Evolutionary conservation across 35 echinoderm and acorn worm genomes (phyloP), one percentile per base, ranked within the genome.

Genomic region (Anneissia japonica): DNA sequence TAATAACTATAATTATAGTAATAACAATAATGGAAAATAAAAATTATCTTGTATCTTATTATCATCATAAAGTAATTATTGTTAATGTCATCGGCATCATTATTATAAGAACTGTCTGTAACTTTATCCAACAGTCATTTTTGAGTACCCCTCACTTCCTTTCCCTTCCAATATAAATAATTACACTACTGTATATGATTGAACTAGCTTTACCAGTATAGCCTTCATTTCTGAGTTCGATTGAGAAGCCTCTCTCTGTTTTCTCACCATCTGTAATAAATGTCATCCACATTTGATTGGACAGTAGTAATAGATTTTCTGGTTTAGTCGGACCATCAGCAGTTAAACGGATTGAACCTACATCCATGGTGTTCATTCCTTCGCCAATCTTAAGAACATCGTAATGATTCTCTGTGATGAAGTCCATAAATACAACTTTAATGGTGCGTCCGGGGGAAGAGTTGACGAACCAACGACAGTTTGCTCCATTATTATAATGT

Each of bases 391-490:
- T 73, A 31, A 99, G 76, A 35, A 79, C 38, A 75, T 99, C 96
- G 32, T 94, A 91, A 26, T 56, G 77, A 21, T 90, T 90, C 45
- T 99, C 96, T 13, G 92, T 94, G 72, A 94, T 41, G 77, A 92
- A 99, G 45, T 99, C 96, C 30, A 79, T 56, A 34, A 89, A 74
- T 32, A 72, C 34, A 46, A 92, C 46, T 0, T 73, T 72, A 33
- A 94, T 83, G 1, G 76, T 84, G 26, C 82, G 88, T 14, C 88
- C 84, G 0, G 76, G 72, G 33, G 86, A 73, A 30, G 87, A 89
- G n/a, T 51, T 82, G 37, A 99, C 87, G 39, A 94, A 91, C 96
- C 96, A 99, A n/a, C 96, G 96, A 43, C 96, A 99, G 33, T 93
- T 79, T 80, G 94, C 92, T 35, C 83, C 84, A 79, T 99, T 90